Percentiles rank a stretch among this genome's conserved stretches.
These are phyloP conservation scores for Sphaerophoria rueppellii DNA, from an alignment of 2,888 invertebrate species.

Conservation along the genomic window DNA sequence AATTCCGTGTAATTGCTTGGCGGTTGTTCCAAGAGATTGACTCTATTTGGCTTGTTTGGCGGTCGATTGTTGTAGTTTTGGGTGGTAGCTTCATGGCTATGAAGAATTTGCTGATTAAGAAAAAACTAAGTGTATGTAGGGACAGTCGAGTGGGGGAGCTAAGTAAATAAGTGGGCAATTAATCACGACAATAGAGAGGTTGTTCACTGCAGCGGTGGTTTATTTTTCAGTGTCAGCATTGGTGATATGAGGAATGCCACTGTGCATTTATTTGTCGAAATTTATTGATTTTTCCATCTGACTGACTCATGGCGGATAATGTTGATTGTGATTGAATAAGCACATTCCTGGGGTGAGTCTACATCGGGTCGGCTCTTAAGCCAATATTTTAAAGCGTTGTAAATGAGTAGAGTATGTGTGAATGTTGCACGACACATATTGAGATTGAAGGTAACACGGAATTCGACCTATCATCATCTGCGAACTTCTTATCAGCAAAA, in stretches of 20 bases:
- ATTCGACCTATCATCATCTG: too few species aligned
- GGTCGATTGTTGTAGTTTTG: conserved; percentile 46
- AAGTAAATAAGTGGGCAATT: conserved; percentile 62
- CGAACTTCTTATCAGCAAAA: too few species aligned
- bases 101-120: conserved; percentile 54
- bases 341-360: conserved; percentile 29
- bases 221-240: conserved; percentile 46
- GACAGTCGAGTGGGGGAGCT: conserved; percentile 46
- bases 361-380: too few species aligned
- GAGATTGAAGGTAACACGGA: too few species aligned
- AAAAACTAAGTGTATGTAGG: neutral
- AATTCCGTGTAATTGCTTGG: conserved; percentile 73
- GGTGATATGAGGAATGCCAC: conserved; percentile 61
- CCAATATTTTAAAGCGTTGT: too few species aligned
- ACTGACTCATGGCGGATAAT: conserved; percentile 47
- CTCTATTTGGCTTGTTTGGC: conserved; percentile 52
- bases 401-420: too few species aligned
- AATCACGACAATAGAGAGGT: conserved; percentile 31
- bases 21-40: conserved; percentile 71
- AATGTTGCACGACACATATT: too few species aligned
- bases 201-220: conserved; percentile 22
- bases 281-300: conserved; percentile 26
- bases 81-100: conserved; percentile 45
- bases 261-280: conserved; percentile 41
- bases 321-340: conserved; percentile 42